Conservation (phyloP, 2,113 vertebrate genomes). For the Siphamia tubifer region DNA sequence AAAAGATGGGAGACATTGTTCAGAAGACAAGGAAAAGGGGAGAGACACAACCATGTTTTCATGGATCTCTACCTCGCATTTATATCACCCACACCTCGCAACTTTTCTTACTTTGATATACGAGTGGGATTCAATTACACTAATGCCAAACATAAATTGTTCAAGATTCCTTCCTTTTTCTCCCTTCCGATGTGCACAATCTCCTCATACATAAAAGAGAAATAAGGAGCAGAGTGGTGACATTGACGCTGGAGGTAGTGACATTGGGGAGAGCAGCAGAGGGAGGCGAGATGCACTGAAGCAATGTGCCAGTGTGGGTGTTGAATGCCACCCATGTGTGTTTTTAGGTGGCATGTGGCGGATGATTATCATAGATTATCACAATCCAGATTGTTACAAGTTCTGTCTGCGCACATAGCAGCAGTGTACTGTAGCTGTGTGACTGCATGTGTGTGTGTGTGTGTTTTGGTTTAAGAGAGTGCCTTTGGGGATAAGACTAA, state of each 20-base stretch:
- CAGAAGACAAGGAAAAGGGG: conserved; percentile 49
- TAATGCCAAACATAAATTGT: conserved; percentile 81
- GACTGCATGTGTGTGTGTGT: conserved; percentile 44
- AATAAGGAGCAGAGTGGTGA: conserved; percentile 62
- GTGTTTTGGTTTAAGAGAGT: conserved; percentile 69
- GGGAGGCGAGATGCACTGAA: conserved; percentile 57
- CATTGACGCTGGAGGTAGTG: conserved; percentile 76
- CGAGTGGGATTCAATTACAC: conserved; percentile 75
- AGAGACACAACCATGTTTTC: conserved; percentile 65
- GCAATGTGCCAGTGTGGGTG: conserved; percentile 70
- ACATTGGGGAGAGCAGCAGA: conserved; percentile 70
- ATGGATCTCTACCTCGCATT: conserved; percentile 65
- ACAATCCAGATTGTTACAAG: conserved; percentile 82
- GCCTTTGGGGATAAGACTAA: conserved; percentile 77
- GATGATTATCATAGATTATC: conserved; percentile 82
- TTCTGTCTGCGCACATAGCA: conserved; percentile 71
- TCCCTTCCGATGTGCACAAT: not conserved
- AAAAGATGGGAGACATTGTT: conserved; percentile 65
- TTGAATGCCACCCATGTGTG: conserved; percentile 80
- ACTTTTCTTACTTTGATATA: conserved; percentile 71
- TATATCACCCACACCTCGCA: conserved; percentile 58
- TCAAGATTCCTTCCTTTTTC: conserved; percentile 51
- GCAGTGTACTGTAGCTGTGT: conserved; percentile 71
- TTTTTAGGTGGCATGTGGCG: conserved; percentile 80
- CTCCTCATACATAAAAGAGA: conserved; percentile 61